A percentile compares a stretch with the other conserved stretches of the same genome.
Evolutionary conservation across 2,888 invertebrate genomes (phyloP).

Genomic region (Xylocampa areola): DNA sequence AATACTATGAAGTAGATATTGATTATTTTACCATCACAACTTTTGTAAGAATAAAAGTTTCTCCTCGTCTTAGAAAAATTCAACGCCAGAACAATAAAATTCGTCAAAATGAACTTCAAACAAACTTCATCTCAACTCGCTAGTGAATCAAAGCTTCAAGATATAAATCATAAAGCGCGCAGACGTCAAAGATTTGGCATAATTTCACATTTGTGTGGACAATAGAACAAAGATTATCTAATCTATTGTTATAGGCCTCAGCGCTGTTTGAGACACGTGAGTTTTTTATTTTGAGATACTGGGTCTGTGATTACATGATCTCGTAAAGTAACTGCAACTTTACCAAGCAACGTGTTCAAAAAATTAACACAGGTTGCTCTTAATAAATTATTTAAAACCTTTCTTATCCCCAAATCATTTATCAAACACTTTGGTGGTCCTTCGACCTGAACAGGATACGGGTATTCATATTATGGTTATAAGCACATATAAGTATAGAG

Average conservation of each 20-base stretch:
- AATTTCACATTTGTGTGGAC: slow-evolving; percentile 26
- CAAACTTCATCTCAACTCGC: slow-evolving; percentile 1
- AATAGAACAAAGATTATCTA: slow-evolving; percentile 15
- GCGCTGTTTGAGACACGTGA: slow-evolving; percentile 5
- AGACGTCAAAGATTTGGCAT: slow-evolving; percentile 53
- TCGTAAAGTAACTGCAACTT: slow-evolving; percentile 1
- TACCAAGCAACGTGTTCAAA: not conserved
- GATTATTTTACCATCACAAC: not conserved
- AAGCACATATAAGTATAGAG: too few relatives aligned
- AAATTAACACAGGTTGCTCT: not conserved
- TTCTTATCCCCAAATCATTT: too few relatives aligned
- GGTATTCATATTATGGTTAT: too few relatives aligned
- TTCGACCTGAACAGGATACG: too few relatives aligned
- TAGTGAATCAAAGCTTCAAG: slow-evolving; percentile 17
- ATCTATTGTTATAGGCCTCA: slow-evolving; percentile 34
- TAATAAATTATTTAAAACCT: too few relatives aligned
- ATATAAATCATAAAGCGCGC: slow-evolving; percentile 21
- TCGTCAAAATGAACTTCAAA: too few relatives aligned
- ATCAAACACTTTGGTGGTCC: too few relatives aligned
- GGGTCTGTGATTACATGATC: not conserved
- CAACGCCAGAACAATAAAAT: too few relatives aligned
- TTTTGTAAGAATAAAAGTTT: not conserved
- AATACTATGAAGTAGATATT: too few relatives aligned
- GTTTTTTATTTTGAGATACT: slow-evolving; percentile 17
- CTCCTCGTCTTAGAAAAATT: too few relatives aligned